A percentile compares a stretch with the other conserved stretches of the same genome.
phyloP scores from a whole-genome alignment of 2,113 vertebrate genomes.

The Laticauda colubrina region DNA sequence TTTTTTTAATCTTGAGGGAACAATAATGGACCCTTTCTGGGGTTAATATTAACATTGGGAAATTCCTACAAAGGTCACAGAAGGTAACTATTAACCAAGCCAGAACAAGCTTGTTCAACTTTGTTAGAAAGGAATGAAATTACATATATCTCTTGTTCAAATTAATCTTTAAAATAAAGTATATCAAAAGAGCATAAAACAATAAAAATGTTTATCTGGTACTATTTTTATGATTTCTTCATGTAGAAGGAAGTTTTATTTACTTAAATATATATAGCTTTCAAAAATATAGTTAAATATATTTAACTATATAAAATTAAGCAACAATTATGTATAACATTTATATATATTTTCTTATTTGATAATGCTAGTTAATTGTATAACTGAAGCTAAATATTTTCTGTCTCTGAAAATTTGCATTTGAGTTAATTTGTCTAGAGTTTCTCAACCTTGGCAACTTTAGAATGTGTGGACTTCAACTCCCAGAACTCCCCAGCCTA shows the following conservation, averaged over 20 bases:
- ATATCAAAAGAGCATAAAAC: slow-evolving; percentile 24
- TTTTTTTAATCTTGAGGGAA: slow-evolving; percentile 55
- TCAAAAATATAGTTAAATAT: slow-evolving; percentile 11
- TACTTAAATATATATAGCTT: slow-evolving; percentile 31
- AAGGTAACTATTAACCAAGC: slow-evolving; percentile 36
- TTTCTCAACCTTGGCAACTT: not conserved
- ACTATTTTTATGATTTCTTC: slow-evolving; percentile 50
- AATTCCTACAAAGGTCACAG: slow-evolving; percentile 46
- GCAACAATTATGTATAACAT: not conserved
- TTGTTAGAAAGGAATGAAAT: slow-evolving; percentile 40
- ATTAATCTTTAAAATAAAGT: slow-evolving; percentile 31
- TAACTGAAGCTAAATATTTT: not conserved
- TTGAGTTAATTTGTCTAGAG: not conserved
- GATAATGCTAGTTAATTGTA: not conserved
- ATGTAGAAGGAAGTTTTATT: slow-evolving; percentile 30
- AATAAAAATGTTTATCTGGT: slow-evolving; percentile 48
- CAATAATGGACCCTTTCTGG: slow-evolving; percentile 54
- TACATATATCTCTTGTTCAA: slow-evolving; percentile 43
- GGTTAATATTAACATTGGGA: slow-evolving; percentile 53
- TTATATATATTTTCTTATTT: not conserved
- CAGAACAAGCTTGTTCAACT: slow-evolving; percentile 44
- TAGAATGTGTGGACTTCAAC: not conserved
- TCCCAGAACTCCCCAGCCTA: not conserved
- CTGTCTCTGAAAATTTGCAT: not conserved
- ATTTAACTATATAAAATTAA: slow-evolving; percentile 18